Percentiles rank a stretch among this genome's conserved stretches.
These are phyloP conservation scores for Gambusia holbrooki DNA, from an alignment of 2,113 vertebrate genomes.

Conservation along the genomic window DNA sequence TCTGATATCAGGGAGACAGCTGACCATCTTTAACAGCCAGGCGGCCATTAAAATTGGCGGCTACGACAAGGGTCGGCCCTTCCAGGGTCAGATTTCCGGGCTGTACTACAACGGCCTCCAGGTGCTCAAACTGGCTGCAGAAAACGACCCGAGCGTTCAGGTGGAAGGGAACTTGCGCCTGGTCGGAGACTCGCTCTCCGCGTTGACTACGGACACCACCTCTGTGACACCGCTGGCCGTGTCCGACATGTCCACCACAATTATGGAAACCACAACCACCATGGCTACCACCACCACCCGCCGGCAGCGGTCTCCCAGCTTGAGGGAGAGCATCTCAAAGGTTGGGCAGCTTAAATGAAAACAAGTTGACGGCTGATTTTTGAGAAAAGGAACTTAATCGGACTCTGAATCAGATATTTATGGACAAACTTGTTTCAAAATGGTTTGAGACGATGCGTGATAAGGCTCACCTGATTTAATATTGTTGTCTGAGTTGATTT, in stretches of 20 bases:
- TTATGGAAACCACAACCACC: constrained; percentile 95
- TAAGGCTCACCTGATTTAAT: background rate
- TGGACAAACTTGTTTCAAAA: background rate
- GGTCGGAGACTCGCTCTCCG: constrained; percentile 90
- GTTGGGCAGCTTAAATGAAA: constrained; percentile 71
- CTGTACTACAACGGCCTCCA: constrained; percentile 96
- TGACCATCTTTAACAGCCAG: constrained; percentile 98
- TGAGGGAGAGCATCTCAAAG: constrained; percentile 92
- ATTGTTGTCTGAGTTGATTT: background rate
- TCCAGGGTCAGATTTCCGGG: constrained; percentile 95
- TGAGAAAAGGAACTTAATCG: too few species aligned
- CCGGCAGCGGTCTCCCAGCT: constrained; percentile 89
- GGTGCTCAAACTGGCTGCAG: constrained; percentile 92
- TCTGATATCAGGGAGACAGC: constrained; percentile 86
- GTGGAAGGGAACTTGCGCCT: constrained; percentile 91
- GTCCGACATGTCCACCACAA: constrained; percentile 93
- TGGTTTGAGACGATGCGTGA: too few species aligned
- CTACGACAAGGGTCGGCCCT: constrained; percentile 89
- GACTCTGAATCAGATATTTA: too few species aligned
- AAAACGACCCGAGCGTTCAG: constrained; percentile 90
- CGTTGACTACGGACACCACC: constrained; percentile 89
- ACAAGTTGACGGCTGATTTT: background rate
- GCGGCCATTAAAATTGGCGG: constrained; percentile 94
- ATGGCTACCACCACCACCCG: constrained; percentile 95
- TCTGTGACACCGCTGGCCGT: constrained; percentile 89